Percentiles rank a stretch among this genome's conserved stretches.
phyloP scores from a whole-genome alignment of 2,888 invertebrate genomes.

The Nomada goodeniana region DNA sequence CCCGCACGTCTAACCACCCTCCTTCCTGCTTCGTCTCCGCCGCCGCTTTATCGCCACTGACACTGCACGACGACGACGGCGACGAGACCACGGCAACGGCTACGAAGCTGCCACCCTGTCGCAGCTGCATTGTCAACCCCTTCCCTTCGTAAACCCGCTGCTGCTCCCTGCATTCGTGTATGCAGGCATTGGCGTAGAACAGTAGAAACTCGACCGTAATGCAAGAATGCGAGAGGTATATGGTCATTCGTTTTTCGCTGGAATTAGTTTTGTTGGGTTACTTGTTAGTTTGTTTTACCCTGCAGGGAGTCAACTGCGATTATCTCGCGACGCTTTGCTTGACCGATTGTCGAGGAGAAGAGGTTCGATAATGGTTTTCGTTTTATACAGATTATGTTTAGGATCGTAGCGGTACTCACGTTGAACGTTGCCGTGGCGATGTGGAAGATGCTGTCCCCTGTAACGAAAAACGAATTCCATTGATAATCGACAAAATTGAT shows the following conservation, averaged over 20 bases:
- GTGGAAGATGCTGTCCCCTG: conserved; percentile 80
- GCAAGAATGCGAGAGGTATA: conserved; percentile 12
- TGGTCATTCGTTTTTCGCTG: conserved; percentile 27
- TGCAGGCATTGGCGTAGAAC: conserved; percentile 76
- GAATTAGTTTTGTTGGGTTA: conserved; percentile 11
- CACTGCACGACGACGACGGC: conserved; percentile 57
- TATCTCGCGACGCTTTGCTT: not conserved
- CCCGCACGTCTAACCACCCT: conserved; percentile 53
- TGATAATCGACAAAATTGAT: not conserved
- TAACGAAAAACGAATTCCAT: conserved; percentile 65
- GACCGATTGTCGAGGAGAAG: not conserved
- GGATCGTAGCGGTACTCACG: conserved; percentile 75
- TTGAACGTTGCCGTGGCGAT: conserved; percentile 81
- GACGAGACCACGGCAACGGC: conserved; percentile 52
- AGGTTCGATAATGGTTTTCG: not conserved
- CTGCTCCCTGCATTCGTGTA: conserved; percentile 62
- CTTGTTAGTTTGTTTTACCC: not conserved
- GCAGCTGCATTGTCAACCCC: conserved; percentile 74
- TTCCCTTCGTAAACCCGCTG: conserved; percentile 45
- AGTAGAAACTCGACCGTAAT: conserved; percentile 54
- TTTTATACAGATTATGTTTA: not conserved
- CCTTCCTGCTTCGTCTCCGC: conserved; percentile 52
- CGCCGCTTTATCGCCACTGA: conserved; percentile 28
- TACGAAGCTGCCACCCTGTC: conserved; percentile 67
- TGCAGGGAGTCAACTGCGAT: too few species aligned